These are phyloP conservation scores for Siniperca undulata DNA, from an alignment of 2,797 vertebrate species.

Conservation along the genomic window DNA sequence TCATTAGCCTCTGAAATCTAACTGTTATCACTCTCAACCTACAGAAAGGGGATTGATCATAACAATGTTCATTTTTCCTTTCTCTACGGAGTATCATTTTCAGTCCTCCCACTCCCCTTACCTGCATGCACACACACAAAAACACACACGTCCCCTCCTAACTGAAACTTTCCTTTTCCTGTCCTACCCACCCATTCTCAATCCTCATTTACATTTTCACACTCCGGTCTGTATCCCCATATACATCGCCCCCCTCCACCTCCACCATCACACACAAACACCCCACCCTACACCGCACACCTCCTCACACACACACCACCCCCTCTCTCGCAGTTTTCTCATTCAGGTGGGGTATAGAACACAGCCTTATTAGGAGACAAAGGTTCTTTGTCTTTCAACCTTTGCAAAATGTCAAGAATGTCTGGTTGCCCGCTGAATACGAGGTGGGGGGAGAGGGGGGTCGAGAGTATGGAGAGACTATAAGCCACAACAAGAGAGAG, in stretches of 20 bases:
- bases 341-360: conserved; percentile 81
- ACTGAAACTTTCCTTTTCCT: conserved; percentile 21
- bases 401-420: conserved; percentile 90
- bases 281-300: conserved; percentile 4
- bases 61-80: conserved; percentile 28
- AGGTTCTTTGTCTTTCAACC: conserved; percentile 89
- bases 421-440: conserved; percentile 76
- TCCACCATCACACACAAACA: conserved; percentile 17
- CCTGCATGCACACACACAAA: conserved; percentile 1
- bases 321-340: conserved; percentile 69
- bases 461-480: conserved; percentile 42
- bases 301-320: not conserved
- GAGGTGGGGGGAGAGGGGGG: conserved; percentile 18
- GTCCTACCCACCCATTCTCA: conserved; percentile 32
- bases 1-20: conserved; percentile 38
- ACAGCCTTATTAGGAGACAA: conserved; percentile 87
- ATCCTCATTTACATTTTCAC: conserved; percentile 53
- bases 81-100: conserved; percentile 1
- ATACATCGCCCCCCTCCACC: not conserved
- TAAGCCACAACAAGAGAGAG: conserved; percentile 53
- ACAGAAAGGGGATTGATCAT: conserved; percentile 28
- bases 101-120: conserved; percentile 9
- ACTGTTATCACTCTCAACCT: conserved; percentile 30
- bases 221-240: conserved; percentile 23
- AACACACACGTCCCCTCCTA: conserved; percentile 18